Evolutionary conservation across 2,797 vertebrate species (phyloP), one percentile per base, ranked within the genome.

Genomic region (Gymnothorax javanicus): DNA sequence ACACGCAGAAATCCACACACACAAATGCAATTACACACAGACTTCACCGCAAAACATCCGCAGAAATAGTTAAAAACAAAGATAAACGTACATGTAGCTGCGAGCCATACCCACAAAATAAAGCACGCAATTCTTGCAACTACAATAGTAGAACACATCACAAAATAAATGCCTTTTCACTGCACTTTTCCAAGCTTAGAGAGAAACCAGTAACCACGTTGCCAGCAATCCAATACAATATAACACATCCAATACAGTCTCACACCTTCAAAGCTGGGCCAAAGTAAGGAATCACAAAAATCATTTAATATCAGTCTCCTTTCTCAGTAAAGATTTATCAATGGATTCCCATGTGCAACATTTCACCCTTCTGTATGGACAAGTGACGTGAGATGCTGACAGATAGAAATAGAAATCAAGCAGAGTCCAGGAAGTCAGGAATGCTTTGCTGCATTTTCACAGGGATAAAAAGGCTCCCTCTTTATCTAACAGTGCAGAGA

Each of bases 371-470:
- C 25, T 20, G 15, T 27, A 75, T 75, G 71, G 25, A 75, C 25
- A 52, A 9, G 54, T 20, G 27, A 57, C 67, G n/a, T 82, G 81
- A 43, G 77, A 64, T 64, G 77, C 33, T 57, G 23, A 50, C 43
- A 77, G 50, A 84, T 50, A 89, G 58, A 89, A 87, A 91, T 86
- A 89, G 88, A 89, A 88, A 56, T 12, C 58, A 86, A 85, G 87
- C 84, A 87, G 86, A 54, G 93, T 93, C 73, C 33, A 52, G 73
- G 73, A 77, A 13, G 33, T 77, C 73, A 50, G 73, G 13, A 33
- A 77, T 77, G 73, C 33, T 17, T 15, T 17, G 73, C 73, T 50
- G 73, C 20, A 13, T 52, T 43, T 33, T 7, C 52, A 77, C 15
- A 12, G 33, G 43, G 71, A 77, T 43, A 77, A 6, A 33, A 1